Evolutionary conservation across 2,888 invertebrate genomes (phyloP).

Genomic region (Drosophila prolongata): DNA sequence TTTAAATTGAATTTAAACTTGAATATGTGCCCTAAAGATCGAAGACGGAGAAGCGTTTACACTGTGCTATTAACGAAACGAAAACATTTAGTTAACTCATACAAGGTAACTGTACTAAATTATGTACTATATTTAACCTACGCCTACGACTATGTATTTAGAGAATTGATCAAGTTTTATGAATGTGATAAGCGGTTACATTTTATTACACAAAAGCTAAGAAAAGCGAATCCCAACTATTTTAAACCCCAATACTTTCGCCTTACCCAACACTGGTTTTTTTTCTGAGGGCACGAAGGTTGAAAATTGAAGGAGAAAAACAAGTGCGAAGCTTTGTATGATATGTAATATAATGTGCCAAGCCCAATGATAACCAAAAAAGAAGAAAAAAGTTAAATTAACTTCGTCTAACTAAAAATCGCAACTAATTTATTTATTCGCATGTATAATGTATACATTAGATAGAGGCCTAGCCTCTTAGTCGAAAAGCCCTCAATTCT

Average conservation of each 20-base stretch:
- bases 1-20: constrained; percentile 52
- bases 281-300: constrained; percentile 6
- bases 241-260: constrained; percentile 24
- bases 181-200: constrained; percentile 67
- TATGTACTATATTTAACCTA: constrained; percentile 51
- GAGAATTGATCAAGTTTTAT: constrained; percentile 59
- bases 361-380: constrained; percentile 57
- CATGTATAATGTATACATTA: constrained; percentile 61
- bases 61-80: constrained; percentile 63
- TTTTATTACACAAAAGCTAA: constrained; percentile 48
- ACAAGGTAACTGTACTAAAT: constrained; percentile 46
- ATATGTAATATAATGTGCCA: constrained; percentile 78
- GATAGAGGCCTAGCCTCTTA: constrained; percentile 74
- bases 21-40: constrained; percentile 34
- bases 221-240: constrained; percentile 6
- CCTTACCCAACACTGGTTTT: constrained; percentile 28
- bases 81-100: constrained; percentile 60
- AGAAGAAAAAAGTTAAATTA: constrained; percentile 15
- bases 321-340: constrained; percentile 62
- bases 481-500: constrained; percentile 45
- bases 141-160: constrained; percentile 62
- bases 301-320: constrained; percentile 15
- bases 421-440: constrained; percentile 58
- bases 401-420: constrained; percentile 18
- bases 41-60: constrained; percentile 41